These are phyloP conservation scores for Leuctra nigra DNA, from an alignment of 2,888 invertebrate species.

Conservation along the genomic window DNA sequence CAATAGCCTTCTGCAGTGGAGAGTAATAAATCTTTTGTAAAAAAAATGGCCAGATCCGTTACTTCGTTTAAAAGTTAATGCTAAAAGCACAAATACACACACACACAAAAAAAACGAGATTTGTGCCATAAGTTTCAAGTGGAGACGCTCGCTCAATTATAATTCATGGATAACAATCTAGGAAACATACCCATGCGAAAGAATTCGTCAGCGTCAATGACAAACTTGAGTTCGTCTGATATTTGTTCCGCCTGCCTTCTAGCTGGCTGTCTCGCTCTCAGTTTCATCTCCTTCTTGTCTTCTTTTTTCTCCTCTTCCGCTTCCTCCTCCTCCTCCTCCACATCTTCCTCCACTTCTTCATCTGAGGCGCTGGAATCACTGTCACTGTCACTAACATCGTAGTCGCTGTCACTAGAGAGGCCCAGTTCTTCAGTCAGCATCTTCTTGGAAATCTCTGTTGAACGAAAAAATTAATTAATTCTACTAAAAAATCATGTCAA, in stretches of 20 bases:
- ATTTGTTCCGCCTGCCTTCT: neutral
- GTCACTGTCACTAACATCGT: slow-evolving; percentile 29
- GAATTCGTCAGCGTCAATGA: slow-evolving; percentile 30
- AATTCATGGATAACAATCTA: no score
- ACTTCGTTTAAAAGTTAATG: no score
- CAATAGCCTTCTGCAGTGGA: no score
- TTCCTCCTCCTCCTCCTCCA: slow-evolving; percentile 31
- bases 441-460: slow-evolving; percentile 28
- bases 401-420: slow-evolving; percentile 35
- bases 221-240: slow-evolving; percentile 19
- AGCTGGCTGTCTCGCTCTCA: neutral
- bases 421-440: neutral
- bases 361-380: slow-evolving; percentile 21
- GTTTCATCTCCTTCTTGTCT: neutral
- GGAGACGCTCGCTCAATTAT: no score
- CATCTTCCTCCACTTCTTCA: slow-evolving; percentile 26
- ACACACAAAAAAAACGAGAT: no score
- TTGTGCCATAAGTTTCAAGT: no score
- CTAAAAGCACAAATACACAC: no score
- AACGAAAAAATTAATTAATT: slow-evolving; percentile 4
- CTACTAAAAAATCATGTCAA: slow-evolving; percentile 1
- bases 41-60: no score
- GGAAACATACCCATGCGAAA: slow-evolving; percentile 25
- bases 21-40: no score
- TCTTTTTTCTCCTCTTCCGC: slow-evolving; percentile 26